A percentile compares a stretch with the other conserved stretches of the same genome.
Conservation (phyloP, 2,113 vertebrate species). For the Anser brachyrhynchus region DNA sequence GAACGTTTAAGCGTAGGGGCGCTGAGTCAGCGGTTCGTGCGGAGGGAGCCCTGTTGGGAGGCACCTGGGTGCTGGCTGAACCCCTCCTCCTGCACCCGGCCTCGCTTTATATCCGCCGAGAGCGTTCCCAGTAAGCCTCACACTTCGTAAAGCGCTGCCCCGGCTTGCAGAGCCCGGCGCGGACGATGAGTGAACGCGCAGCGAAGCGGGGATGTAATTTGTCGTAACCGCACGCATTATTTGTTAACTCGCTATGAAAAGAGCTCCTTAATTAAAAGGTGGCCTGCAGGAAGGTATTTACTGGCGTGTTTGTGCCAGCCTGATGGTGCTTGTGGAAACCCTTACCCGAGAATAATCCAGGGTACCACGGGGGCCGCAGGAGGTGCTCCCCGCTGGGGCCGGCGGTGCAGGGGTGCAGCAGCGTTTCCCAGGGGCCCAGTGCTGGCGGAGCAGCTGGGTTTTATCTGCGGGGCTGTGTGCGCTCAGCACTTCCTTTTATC, state of each 20-base stretch:
- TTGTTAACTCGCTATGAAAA: background rate
- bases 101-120: background rate
- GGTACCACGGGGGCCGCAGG: too few species aligned
- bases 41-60: background rate
- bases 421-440: background rate
- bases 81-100: background rate
- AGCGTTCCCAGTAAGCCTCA: background rate
- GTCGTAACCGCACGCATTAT: background rate
- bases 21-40: accelerated
- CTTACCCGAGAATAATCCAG: too few species aligned
- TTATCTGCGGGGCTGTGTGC: accelerated
- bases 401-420: too few species aligned
- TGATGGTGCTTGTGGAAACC: background rate
- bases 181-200: accelerated
- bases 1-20: background rate
- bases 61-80: background rate
- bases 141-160: accelerated
- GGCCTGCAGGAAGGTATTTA: constrained; percentile 43
- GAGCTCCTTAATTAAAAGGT: constrained; percentile 10
- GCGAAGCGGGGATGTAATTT: background rate
- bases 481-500: background rate
- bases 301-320: background rate
- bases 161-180: background rate
- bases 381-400: too few species aligned
- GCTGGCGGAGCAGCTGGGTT: background rate